Evolutionary conservation across 2,888 invertebrate genomes (phyloP).

Genomic region (Cheilosia vernalis): DNA sequence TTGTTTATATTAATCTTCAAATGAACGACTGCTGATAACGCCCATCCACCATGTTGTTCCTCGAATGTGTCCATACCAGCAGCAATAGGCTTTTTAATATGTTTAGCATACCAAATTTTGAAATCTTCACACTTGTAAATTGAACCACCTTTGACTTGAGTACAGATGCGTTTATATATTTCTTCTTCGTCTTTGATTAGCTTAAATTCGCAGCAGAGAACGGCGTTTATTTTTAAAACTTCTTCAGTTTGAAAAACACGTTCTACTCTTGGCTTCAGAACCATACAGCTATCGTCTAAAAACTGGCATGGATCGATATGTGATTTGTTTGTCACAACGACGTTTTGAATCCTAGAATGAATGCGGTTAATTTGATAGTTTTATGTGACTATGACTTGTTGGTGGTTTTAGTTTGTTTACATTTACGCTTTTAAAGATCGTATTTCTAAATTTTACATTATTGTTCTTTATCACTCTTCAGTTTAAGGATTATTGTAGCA

Average conservation of each 20-base stretch:
- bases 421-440: too few relatives aligned
- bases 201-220: slow-evolving; percentile 8
- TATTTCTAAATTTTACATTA: too few relatives aligned
- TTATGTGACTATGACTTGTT: too few relatives aligned
- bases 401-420: too few relatives aligned
- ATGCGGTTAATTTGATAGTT: too few relatives aligned
- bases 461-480: too few relatives aligned
- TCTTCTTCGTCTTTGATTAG: slow-evolving; percentile 4
- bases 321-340: neutral
- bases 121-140: neutral
- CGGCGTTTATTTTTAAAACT: neutral
- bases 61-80: neutral
- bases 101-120: neutral
- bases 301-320: slow-evolving; percentile 10
- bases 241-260: neutral
- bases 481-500: too few relatives aligned
- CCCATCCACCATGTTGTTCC: slow-evolving; percentile 7
- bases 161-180: neutral
- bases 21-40: slow-evolving; percentile 7
- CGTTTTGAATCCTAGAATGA: neutral
- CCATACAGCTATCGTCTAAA: neutral
- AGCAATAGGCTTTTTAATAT: neutral
- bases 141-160: neutral
- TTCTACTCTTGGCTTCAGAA: neutral
- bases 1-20: slow-evolving; percentile 4